Percentiles rank a stretch among this genome's conserved stretches.
Conservation (phyloP, 1,140 invertebrate species). For the Contarinia nasturtii region DNA sequence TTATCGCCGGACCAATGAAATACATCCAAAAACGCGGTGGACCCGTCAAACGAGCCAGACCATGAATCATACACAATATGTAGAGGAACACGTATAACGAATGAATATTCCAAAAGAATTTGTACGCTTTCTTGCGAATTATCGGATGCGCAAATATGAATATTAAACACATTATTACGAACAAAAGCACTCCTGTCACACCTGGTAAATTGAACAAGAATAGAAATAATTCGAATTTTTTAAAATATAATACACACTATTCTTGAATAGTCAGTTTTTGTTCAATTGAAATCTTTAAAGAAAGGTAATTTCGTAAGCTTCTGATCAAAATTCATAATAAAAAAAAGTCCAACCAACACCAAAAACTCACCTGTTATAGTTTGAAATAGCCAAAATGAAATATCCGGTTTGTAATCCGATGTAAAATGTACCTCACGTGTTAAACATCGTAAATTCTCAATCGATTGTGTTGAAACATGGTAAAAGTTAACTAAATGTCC, state of each 20-base stretch:
- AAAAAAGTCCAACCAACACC: neutral
- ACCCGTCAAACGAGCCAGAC: slow-evolving; percentile 82
- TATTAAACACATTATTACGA: slow-evolving; percentile 86
- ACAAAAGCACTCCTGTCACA: slow-evolving; percentile 83
- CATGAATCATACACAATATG: slow-evolving; percentile 78
- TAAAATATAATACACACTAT: too few relatives aligned
- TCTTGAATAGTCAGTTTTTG: too few relatives aligned
- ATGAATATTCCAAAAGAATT: slow-evolving; percentile 96
- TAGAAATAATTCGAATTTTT: too few relatives aligned
- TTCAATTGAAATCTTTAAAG: too few relatives aligned
- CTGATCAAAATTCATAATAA: too few relatives aligned
- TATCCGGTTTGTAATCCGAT: slow-evolving; percentile 76
- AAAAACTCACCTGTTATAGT: slow-evolving; percentile 70
- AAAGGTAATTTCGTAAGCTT: too few relatives aligned
- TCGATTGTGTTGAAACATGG: slow-evolving; percentile 90
- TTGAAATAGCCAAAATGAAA: slow-evolving; percentile 87
- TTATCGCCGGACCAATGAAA: slow-evolving; percentile 79
- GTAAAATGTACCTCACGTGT: slow-evolving; percentile 88
- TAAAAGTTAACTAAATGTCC: slow-evolving; percentile 99
- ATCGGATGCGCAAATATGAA: slow-evolving; percentile 94
- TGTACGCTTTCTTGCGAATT: slow-evolving; percentile 84
- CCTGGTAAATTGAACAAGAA: too few relatives aligned
- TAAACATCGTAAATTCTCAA: slow-evolving; percentile 83
- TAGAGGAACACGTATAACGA: slow-evolving; percentile 83
- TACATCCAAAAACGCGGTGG: slow-evolving; percentile 91